Conservation (phyloP, 2,797 vertebrate genomes). For the Crenichthys baileyi region DNA sequence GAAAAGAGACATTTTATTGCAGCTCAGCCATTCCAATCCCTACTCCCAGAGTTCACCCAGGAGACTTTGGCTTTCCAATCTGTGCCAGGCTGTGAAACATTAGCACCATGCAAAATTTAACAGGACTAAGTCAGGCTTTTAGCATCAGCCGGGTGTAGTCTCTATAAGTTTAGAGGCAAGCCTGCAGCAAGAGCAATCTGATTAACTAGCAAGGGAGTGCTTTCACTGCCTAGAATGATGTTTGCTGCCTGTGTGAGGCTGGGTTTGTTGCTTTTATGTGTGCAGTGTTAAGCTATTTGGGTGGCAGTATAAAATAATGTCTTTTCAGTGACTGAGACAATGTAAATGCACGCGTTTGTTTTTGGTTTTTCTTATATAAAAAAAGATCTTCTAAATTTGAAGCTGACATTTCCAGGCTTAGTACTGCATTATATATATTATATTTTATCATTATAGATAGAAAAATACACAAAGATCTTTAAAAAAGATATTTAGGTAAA, state of each 20-base stretch:
- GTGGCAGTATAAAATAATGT: conserved; percentile 12
- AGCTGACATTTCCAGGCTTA: neutral
- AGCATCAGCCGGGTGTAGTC: conserved; percentile 58
- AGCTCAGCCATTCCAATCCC: neutral
- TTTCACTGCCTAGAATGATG: conserved; percentile 38
- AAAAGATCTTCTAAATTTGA: neutral
- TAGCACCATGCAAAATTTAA: conserved; percentile 79
- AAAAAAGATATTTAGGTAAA: neutral
- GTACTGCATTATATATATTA: too few relatives aligned
- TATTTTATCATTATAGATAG: neutral
- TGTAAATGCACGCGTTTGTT: conserved; percentile 16
- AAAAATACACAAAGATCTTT: neutral
- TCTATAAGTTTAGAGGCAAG: conserved; percentile 73
- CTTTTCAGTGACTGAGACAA: conserved; percentile 18
- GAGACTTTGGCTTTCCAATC: conserved; percentile 70
- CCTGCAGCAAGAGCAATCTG: conserved; percentile 75
- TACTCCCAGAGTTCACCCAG: conserved; percentile 41
- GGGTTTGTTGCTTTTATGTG: conserved; percentile 13
- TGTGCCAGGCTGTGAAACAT: conserved; percentile 74
- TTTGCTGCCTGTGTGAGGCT: conserved; percentile 32
- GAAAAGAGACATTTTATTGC: too few relatives aligned
- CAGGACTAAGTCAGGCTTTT: conserved; percentile 81
- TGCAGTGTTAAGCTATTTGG: conserved; percentile 8
- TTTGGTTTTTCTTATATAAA: conserved; percentile 18
- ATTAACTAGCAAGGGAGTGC: conserved; percentile 58